Evolutionary conservation across 1,140 invertebrate species (phyloP), one percentile per base, ranked within the genome.

Genomic region (Aporrectodea caliginosa): DNA sequence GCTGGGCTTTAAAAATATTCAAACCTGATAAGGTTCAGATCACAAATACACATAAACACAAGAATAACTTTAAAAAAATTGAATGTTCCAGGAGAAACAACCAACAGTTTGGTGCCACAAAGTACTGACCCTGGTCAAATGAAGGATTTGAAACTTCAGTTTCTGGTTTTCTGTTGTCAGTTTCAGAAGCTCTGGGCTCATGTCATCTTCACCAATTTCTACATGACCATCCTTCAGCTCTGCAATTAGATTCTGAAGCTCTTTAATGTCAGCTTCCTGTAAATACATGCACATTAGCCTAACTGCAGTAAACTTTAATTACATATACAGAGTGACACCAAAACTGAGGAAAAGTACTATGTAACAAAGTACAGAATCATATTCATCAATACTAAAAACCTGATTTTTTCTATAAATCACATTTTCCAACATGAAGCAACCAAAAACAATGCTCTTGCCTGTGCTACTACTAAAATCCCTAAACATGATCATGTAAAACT

Each of bases 61-160:
- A 74, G 2, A 34, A 32, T 73, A 1, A 2, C 16, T 32, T 73
- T 73, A 6, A 1, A 2, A 74, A 2, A 31, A 79, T 30, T 31
- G 27, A 35, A 78, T 35, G 1, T 35, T 27, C 34, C 32, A 33
- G 1, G 32, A 75, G 27, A 69, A 71, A 70, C 34, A 29, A n/a
- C 35, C 29, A 69, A 14, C 16, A 71, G 69, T 29, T n/a, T 2
- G 70, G 30, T 16, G 6, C 2, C 30, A 43, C 30, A 1, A 27
- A 16, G 30, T 27, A 82, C 79, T 78, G 83, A 88, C 86, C 88
- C 91, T 91, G 87, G 93, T 92, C n/a, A 97, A 88, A 83, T 96
- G 92, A 1, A 90, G 89, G 31, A 96, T 89, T 69, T 94, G 91
- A 86, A 95, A 94, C 84, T 94, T 93, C 0, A 97, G 87, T 88